Evolutionary conservation across 2,113 vertebrate genomes (phyloP).

Genomic region (Pelodiscus sinensis): DNA sequence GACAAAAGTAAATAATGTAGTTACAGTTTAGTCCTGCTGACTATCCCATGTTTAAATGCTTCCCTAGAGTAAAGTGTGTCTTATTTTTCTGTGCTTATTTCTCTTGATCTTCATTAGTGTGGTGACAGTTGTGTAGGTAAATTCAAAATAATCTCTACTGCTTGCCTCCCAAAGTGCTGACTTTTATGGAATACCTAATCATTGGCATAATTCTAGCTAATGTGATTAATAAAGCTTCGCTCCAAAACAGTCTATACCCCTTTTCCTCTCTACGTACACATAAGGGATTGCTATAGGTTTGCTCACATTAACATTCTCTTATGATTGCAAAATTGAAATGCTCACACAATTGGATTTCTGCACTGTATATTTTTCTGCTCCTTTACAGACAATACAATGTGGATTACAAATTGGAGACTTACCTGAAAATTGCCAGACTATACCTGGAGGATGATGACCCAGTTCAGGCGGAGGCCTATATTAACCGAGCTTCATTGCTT

Average conservation of each 20-base stretch:
- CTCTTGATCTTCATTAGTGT: background rate
- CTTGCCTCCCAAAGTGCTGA: background rate
- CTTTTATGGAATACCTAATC: background rate
- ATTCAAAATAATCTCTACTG: background rate
- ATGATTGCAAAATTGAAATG: background rate
- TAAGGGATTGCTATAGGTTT: conserved; percentile 7
- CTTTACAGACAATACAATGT: conserved; percentile 93
- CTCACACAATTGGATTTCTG: background rate
- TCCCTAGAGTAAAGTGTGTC: background rate
- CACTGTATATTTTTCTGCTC: conserved; percentile 15
- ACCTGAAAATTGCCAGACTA: conserved; percentile 96
- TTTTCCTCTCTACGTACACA: background rate
- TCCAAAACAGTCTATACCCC: background rate
- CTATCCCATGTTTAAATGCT: background rate
- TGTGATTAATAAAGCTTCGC: background rate
- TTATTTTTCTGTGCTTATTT: background rate
- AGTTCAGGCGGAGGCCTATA: conserved; percentile 97
- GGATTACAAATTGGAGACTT: conserved; percentile 98
- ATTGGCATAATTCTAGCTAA: background rate
- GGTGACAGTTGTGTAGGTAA: background rate
- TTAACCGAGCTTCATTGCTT: conserved; percentile 96
- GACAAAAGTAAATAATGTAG: conserved; percentile 87
- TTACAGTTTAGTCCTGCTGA: background rate
- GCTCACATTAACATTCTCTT: background rate
- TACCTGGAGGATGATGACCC: conserved; percentile 98